Conservation (phyloP, 2,797 vertebrate genomes). For the Valencia hispanica region DNA sequence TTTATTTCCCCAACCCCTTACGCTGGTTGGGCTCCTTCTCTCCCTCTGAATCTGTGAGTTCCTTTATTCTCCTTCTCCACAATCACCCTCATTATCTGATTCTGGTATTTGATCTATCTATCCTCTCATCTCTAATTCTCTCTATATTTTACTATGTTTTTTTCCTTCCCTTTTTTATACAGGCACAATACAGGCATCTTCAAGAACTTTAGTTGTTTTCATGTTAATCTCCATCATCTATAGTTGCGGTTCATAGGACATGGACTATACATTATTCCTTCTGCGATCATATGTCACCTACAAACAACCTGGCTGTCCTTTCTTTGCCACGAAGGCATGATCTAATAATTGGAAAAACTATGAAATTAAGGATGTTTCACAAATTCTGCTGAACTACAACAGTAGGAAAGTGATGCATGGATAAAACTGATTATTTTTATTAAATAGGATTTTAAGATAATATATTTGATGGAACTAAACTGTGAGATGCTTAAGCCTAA, state of each 20-base stretch:
- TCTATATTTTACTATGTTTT: not conserved
- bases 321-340: not conserved
- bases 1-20: constrained; percentile 63
- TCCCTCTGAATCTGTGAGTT: constrained; percentile 9
- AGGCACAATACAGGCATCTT: not conserved
- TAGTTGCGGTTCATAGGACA: not conserved
- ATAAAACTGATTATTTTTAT: not conserved
- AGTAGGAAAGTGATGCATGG: not conserved
- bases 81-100: not conserved
- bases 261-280: not conserved
- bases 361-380: not conserved
- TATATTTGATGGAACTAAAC: not conserved
- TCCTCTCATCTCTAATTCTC: not conserved
- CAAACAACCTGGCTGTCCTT: not conserved
- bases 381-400: not conserved
- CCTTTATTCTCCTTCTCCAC: constrained; percentile 3
- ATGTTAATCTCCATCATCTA: not conserved
- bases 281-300: not conserved
- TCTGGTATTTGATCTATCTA: not conserved
- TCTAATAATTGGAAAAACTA: not conserved
- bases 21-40: constrained; percentile 27
- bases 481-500: not conserved
- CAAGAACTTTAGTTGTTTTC: not conserved
- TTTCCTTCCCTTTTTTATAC: not conserved
- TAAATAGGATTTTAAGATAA: not conserved